A percentile compares a stretch with the other conserved stretches of the same genome.
Evolutionary conservation across 1,140 invertebrate species (phyloP).

Genomic region (Dufourea novaeangliae): DNA sequence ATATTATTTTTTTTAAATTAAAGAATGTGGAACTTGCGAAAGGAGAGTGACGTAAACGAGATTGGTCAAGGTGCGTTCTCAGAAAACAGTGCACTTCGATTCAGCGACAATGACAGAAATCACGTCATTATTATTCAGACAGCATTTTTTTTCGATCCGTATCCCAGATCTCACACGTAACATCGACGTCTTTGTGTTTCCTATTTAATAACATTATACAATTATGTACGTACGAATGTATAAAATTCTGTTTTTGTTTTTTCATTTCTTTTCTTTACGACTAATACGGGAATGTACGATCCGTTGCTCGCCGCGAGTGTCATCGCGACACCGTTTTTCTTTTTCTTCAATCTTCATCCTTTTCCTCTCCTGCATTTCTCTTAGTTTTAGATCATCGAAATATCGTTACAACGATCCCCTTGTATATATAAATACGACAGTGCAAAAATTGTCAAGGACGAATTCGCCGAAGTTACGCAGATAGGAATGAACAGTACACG

Average conservation of each 20-base stretch:
- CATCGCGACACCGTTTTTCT: not conserved
- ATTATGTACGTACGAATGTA: conserved; percentile 79
- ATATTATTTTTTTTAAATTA: too few species aligned
- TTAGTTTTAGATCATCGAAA: conserved; percentile 57
- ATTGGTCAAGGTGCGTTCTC: not conserved
- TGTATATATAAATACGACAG: conserved; percentile 69
- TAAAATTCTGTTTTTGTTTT: conserved; percentile 71
- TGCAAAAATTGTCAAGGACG: conserved; percentile 43
- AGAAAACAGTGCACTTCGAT: conserved; percentile 23
- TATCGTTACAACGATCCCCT: conserved; percentile 56
- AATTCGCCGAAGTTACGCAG: not conserved
- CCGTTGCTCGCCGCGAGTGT: conserved; percentile 58
- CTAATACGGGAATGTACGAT: conserved; percentile 73
- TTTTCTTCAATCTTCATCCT: conserved; percentile 11
- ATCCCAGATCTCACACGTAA: conserved; percentile 57
- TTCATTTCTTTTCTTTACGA: conserved; percentile 62
- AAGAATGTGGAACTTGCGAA: not conserved
- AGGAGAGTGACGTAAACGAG: conserved; percentile 1
- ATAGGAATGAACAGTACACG: not conserved
- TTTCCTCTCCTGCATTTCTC: not conserved
- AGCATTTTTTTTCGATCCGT: conserved; percentile 53
- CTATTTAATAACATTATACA: conserved; percentile 68
- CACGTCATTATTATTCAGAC: conserved; percentile 54
- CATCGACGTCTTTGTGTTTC: conserved; percentile 58
- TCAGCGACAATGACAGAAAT: conserved; percentile 52